Conservation (phyloP, 2,888 invertebrate genomes). For the Diaphora mendica region DNA sequence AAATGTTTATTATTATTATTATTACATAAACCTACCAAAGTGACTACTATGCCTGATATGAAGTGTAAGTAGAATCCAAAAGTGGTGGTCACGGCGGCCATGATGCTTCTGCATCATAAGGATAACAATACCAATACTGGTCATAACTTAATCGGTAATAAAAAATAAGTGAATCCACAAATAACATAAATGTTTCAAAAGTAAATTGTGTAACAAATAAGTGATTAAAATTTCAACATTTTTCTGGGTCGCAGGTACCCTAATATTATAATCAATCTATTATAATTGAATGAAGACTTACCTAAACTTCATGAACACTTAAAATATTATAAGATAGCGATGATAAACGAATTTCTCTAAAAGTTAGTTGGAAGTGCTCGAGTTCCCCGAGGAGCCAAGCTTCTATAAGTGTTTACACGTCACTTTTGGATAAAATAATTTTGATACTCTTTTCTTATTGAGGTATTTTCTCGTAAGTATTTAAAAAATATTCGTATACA, state of each 20-base stretch:
- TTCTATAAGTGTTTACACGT: neutral
- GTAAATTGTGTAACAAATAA: neutral
- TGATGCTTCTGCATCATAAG: no score
- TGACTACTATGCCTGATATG: no score
- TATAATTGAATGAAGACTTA: neutral
- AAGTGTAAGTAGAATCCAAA: no score
- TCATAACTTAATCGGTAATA: neutral
- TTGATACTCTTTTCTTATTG: neutral
- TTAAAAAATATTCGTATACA: no score
- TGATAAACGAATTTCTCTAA: neutral
- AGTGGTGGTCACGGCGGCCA: no score
- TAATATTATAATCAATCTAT: neutral
- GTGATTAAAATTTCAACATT: neutral
- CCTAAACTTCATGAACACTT: neutral
- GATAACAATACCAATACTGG: no score
- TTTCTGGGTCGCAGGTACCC: neutral
- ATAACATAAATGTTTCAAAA: neutral
- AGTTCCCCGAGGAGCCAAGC: neutral
- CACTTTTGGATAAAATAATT: neutral
- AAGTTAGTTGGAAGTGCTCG: neutral
- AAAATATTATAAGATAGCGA: conserved; percentile 1
- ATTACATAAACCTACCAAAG: no score
- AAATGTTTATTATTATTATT: no score
- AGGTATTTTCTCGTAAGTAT: neutral
- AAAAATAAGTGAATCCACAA: neutral